A percentile compares a stretch with the other conserved stretches of the same genome.
phyloP scores from a whole-genome alignment of 2,888 invertebrate species.

The Drosophila affinis region DNA sequence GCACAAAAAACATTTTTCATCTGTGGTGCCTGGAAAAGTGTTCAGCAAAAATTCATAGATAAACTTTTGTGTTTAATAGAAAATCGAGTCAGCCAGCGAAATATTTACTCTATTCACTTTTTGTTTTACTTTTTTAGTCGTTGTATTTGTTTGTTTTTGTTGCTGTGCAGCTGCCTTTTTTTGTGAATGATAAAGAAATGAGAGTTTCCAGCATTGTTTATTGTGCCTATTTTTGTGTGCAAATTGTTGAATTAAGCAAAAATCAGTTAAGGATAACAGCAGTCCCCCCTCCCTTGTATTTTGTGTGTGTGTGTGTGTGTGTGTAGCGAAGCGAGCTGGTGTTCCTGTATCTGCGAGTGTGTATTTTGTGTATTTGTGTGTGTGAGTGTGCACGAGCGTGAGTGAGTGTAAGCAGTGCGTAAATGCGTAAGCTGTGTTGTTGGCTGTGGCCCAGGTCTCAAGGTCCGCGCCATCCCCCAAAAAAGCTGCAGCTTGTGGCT shows the following conservation, averaged over 20 bases:
- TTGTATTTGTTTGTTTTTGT: conserved; percentile 49
- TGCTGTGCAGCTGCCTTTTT: conserved; percentile 48
- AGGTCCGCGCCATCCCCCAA: conserved; percentile 25
- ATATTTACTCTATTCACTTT: conserved; percentile 40
- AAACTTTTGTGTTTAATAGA: conserved; percentile 43
- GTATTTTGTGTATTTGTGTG: conserved; percentile 1
- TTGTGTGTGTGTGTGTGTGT: neutral
- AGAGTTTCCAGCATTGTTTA: conserved; percentile 22
- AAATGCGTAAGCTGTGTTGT: conserved; percentile 67
- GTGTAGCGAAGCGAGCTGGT: neutral
- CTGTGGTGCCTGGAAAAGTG: conserved; percentile 46
- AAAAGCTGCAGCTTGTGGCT: conserved; percentile 26
- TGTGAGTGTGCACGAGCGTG: conserved; percentile 28
- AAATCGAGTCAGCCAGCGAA: conserved; percentile 25
- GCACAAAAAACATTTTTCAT: conserved; percentile 53
- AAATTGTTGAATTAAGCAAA: conserved; percentile 16
- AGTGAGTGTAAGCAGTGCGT: conserved; percentile 45
- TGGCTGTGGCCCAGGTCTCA: conserved; percentile 37
- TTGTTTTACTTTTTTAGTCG: conserved; percentile 35
- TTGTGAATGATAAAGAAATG: conserved; percentile 32
- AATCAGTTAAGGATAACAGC: conserved; percentile 33
- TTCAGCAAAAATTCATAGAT: conserved; percentile 38
- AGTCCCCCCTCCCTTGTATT: neutral
- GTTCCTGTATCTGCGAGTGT: neutral
- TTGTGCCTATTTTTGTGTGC: conserved; percentile 5